Conservation (phyloP, 2,113 vertebrate genomes). For the Microcebus ravelobensis region DNA sequence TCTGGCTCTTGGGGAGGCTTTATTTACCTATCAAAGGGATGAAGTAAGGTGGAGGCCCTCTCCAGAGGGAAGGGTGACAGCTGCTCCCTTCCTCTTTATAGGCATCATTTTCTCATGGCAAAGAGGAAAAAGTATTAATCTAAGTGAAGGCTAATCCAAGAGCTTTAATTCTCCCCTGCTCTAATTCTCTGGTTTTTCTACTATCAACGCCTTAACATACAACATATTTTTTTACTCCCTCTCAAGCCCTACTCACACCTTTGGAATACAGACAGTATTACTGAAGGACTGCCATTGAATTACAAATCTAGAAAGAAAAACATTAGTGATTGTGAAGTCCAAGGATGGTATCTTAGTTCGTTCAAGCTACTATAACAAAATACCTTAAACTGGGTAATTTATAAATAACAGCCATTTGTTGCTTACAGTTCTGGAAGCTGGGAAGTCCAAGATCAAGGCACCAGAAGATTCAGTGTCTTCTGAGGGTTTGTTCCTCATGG, state of each 20-base stretch:
- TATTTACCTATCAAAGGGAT: background rate
- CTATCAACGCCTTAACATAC: background rate
- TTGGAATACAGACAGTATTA: background rate
- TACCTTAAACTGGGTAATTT: background rate
- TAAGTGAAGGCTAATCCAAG: background rate
- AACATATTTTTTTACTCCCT: background rate
- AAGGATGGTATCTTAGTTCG: background rate
- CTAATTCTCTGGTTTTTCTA: background rate
- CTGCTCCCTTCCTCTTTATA: background rate
- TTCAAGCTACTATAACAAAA: background rate
- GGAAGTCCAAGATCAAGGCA: background rate
- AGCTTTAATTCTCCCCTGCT: background rate
- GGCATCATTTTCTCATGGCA: background rate
- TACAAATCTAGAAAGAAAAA: background rate
- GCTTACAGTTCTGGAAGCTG: background rate
- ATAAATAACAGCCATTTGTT: background rate
- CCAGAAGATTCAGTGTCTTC: background rate
- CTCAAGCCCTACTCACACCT: background rate
- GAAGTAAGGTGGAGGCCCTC: background rate
- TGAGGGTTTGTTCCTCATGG: background rate
- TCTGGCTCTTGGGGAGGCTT: background rate
- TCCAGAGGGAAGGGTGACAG: background rate
- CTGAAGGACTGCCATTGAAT: background rate
- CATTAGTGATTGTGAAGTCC: background rate
- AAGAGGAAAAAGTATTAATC: background rate